Evolutionary conservation across 2,797 vertebrate genomes (phyloP).

Genomic region (Zenarchopterus dispar): DNA sequence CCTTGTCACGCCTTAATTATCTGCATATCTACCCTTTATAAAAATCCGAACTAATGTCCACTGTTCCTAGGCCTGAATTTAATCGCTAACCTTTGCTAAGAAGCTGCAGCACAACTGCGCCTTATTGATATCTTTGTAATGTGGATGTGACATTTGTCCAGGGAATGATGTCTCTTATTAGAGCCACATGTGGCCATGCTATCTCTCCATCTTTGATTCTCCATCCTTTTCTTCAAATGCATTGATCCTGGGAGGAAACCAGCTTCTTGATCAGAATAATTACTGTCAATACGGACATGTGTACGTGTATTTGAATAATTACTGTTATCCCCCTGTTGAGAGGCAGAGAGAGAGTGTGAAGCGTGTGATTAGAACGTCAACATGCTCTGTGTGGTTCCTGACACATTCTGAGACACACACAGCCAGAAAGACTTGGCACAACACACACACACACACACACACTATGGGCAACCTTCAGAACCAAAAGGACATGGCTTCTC

Average conservation of each 20-base stretch:
- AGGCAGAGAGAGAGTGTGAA: conserved; percentile 70
- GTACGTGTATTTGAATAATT: conserved; percentile 78
- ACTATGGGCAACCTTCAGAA: conserved; percentile 38
- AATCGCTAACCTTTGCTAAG: conserved; percentile 68
- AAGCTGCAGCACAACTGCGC: conserved; percentile 50
- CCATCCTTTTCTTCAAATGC: conserved; percentile 67
- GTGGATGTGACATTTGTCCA: conserved; percentile 73
- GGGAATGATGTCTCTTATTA: conserved; percentile 66
- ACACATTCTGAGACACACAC: conserved; percentile 34
- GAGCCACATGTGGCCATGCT: conserved; percentile 63
- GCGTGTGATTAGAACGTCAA: conserved; percentile 83
- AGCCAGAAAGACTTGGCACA: too few species aligned
- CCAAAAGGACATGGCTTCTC: conserved; percentile 23
- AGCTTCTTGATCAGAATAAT: conserved; percentile 84
- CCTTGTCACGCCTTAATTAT: conserved; percentile 55
- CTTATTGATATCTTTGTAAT: conserved; percentile 70
- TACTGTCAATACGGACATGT: conserved; percentile 75
- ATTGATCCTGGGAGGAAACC: conserved; percentile 84
- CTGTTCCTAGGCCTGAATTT: conserved; percentile 56
- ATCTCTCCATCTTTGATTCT: conserved; percentile 38
- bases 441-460: conserved; percentile 6
- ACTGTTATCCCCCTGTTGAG: conserved; percentile 79
- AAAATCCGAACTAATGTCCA: conserved; percentile 44
- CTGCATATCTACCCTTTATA: conserved; percentile 66
- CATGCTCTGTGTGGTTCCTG: conserved; percentile 66